Evolutionary conservation across 2,888 invertebrate species (phyloP).

Genomic region (Diaperis boleti): DNA sequence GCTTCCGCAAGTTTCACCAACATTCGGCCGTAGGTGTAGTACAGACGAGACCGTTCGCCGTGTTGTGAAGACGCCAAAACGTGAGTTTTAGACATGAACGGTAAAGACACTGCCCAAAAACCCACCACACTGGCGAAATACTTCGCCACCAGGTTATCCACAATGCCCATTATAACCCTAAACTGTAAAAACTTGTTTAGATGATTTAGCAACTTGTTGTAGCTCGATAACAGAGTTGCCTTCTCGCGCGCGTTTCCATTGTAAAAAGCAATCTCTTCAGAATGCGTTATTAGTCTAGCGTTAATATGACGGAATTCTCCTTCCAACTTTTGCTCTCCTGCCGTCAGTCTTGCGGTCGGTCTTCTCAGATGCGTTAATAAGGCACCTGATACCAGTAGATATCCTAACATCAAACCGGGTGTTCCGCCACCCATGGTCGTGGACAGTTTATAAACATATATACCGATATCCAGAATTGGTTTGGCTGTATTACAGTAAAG

Average conservation of each 20-base stretch:
- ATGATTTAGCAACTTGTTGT: slow-evolving; percentile 88
- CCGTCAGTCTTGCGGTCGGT: slow-evolving; percentile 90
- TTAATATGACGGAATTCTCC: slow-evolving; percentile 98
- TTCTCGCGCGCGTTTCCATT: slow-evolving; percentile 90
- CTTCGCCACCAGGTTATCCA: slow-evolving; percentile 97
- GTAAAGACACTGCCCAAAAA: slow-evolving; percentile 93
- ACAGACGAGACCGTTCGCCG: slow-evolving; percentile 83
- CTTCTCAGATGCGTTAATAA: slow-evolving; percentile 87
- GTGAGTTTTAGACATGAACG: slow-evolving; percentile 87
- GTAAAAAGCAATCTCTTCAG: slow-evolving; percentile 92
- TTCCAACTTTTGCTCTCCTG: slow-evolving; percentile 94
- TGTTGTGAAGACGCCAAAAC: slow-evolving; percentile 72
- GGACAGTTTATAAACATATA: slow-evolving; percentile 93
- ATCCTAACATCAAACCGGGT: slow-evolving; percentile 88
- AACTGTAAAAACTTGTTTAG: slow-evolving; percentile 90
- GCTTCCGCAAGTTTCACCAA: slow-evolving; percentile 96
- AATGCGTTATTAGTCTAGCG: slow-evolving; percentile 94
- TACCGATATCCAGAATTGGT: slow-evolving; percentile 92
- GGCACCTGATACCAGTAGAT: slow-evolving; percentile 88
- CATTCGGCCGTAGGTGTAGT: slow-evolving; percentile 98
- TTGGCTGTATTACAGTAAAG: slow-evolving; percentile 97
- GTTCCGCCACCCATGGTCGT: slow-evolving; percentile 89
- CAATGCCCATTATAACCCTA: slow-evolving; percentile 90
- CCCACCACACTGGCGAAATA: slow-evolving; percentile 97
- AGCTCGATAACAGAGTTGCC: slow-evolving; percentile 87